Evolutionary conservation across 2,888 invertebrate species (phyloP), one percentile per base, ranked within the genome.

Genomic region (Andrena hattorfiana): DNA sequence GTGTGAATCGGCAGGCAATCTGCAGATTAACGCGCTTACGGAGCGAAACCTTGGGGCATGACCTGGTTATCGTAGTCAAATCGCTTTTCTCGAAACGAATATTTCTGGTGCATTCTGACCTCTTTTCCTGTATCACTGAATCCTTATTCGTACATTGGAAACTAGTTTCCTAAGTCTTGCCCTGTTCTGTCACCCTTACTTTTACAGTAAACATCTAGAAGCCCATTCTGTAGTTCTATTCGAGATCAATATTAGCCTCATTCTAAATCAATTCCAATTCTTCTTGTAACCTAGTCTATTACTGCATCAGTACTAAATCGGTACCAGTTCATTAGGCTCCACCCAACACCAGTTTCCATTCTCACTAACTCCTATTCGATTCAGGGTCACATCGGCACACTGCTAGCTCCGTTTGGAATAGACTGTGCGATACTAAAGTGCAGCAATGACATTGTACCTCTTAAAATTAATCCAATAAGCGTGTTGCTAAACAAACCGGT

Each of bases 11-110:
- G 6, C 3, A 13, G 68, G 13, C 13, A 26, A 30, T 60, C 32
- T 48, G 54, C 35, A 49, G 68, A 74, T 67, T 10, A 13, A 23
- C 26, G 28, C 4, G n/a, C 60, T 66, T 66, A 42, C 20, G 28
- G 66, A 73, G 72, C 20, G 54, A 8, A 56, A 26, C 23, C 56
- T 56, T 56, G 10, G 20, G 23, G 10, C 10, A 56, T 26, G 56
- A 26, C 26, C 23, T 23, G 56, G 56, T 56, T 56, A 56, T 20
- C 56, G 10, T 20, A 13, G 23, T 20, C 23, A 3, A 23, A 56
- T 56, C 4, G 20, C 23, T 56, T 56, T 4, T 26, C 56, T 56
- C 23, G 10, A 26, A 56, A 26, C 23, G 56, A 56, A 4, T 23
- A 23, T 42, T 13, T 16, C 4, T 42, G 42, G 4, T 16, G 42